phyloP scores from a whole-genome alignment of 2,888 invertebrate genomes.

The Xestia sexstrigata region DNA sequence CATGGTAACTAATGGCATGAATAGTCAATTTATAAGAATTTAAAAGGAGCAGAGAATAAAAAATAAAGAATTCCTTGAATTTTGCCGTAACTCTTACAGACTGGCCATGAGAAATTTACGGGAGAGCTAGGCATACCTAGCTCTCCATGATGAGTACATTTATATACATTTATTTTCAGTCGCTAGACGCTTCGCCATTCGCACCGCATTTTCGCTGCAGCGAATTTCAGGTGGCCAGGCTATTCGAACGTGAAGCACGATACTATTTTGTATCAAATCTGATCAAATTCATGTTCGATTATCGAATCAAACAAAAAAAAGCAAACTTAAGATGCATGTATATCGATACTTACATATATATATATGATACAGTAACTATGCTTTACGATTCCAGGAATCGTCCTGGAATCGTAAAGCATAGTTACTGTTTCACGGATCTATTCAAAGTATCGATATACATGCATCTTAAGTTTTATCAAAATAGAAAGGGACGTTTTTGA shows the following conservation, averaged over 20 bases:
- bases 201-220: background rate
- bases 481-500: no score
- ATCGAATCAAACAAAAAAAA: no score
- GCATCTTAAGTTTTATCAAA: no score
- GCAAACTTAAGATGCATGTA: no score
- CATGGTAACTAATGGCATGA: no score
- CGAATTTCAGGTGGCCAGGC: background rate
- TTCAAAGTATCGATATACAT: background rate
- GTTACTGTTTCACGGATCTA: background rate
- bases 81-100: background rate
- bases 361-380: no score
- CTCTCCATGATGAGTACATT: no score
- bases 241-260: background rate
- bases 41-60: no score
- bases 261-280: background rate
- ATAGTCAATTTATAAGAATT: no score
- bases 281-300: background rate
- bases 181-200: background rate
- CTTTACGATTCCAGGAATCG: no score
- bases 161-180: background rate
- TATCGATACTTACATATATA: no score
- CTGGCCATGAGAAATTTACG: no score
- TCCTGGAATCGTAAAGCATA: background rate
- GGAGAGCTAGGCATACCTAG: background rate
- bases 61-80: background rate